Evolutionary conservation across 2,797 vertebrate species (phyloP), one percentile per base, ranked within the genome.

Genomic region (Rousettus madagascariensis): DNA sequence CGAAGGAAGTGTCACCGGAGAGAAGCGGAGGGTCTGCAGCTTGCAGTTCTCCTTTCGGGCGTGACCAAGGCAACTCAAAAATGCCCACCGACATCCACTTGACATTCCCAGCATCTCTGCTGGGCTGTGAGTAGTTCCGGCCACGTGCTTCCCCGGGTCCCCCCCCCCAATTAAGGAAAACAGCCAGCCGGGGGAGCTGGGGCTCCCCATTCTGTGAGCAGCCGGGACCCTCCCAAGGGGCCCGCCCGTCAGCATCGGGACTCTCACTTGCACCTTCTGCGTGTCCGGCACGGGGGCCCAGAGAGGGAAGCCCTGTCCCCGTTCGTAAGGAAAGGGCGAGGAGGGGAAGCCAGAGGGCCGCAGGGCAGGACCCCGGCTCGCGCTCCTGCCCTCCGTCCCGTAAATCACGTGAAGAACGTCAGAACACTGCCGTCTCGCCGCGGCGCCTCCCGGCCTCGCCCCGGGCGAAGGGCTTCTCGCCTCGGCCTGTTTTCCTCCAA

Each of bases 31-130:
- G n/a, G 3, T 57, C 72, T 0, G 30, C 43, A 36, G 10, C 82
- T 46, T 33, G 8, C 22, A 33, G 80, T 87, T n/a, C 36, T 41
- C 78, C 26, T 63, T 8, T 83, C 11, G 38, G 84, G 49, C 77
- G 38, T 30, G 36, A 61, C 28, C 33, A 0, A 12, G 95, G 59
- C 77, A 53, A 46, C 63, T 55, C 94, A 90, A 68, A 95, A 88
- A 74, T 72, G 68, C 51, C 88, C 82, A 65, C 89, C 36, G 15
- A 65, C 16, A 49, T 30, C 68, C 80, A 51, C 71, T 89, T 41
- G 84, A 51, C 66, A 33, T 30, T 86, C 88, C 41, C 28, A 30
- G 6, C 4, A 0, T 59, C 63, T 92, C 92, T 84, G 74, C 83
- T 33, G 65, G 92, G 49, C 59, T 9, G 19, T 33, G 63, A 66